Evolutionary conservation across 1,140 invertebrate genomes (phyloP).

Genomic region (Drosophila tristis): DNA sequence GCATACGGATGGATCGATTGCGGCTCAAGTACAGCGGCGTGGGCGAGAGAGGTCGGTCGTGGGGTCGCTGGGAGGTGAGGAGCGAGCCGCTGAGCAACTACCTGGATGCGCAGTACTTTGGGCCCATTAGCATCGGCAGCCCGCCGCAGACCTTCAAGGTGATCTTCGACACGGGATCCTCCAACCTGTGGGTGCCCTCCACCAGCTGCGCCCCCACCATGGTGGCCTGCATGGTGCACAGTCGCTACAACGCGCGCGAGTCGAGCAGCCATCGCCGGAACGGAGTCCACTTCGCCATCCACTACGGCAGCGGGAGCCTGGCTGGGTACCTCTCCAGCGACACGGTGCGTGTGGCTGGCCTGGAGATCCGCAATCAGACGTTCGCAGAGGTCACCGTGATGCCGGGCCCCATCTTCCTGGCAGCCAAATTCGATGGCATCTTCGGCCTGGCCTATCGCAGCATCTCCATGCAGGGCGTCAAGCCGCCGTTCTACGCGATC

Average conservation of each 20-base stretch:
- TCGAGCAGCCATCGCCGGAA: constrained; percentile 93
- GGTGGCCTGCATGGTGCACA: constrained; percentile 94
- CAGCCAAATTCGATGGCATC: constrained; percentile 99
- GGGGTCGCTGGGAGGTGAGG: neutral
- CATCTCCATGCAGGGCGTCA: constrained; percentile 95
- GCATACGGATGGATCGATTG: constrained; percentile 66
- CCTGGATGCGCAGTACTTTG: constrained; percentile 98
- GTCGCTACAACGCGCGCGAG: constrained; percentile 95
- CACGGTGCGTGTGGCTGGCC: constrained; percentile 88
- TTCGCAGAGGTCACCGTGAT: constrained; percentile 98
- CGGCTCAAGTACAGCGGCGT: constrained; percentile 54
- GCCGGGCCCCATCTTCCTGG: constrained; percentile 95
- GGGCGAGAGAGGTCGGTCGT: neutral
- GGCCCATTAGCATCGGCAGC: constrained; percentile 95
- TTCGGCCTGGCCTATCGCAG: constrained; percentile 94
- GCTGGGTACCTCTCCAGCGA: constrained; percentile 98
- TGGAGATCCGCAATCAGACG: constrained; percentile 91
- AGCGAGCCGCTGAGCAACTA: constrained; percentile 91
- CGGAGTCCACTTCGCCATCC: constrained; percentile 95
- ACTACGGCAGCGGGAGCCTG: constrained; percentile 97
- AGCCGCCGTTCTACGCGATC: constrained; percentile 98
- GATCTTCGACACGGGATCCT: constrained; percentile 99
- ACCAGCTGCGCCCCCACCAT: constrained; percentile 94
- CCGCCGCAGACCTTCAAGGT: constrained; percentile 97
- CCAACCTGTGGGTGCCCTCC: constrained; percentile 99